Percentiles rank a stretch among this genome's conserved stretches.
Evolutionary conservation across 2,888 invertebrate species (phyloP).

Genomic region (Cataglyphis albicans): DNA sequence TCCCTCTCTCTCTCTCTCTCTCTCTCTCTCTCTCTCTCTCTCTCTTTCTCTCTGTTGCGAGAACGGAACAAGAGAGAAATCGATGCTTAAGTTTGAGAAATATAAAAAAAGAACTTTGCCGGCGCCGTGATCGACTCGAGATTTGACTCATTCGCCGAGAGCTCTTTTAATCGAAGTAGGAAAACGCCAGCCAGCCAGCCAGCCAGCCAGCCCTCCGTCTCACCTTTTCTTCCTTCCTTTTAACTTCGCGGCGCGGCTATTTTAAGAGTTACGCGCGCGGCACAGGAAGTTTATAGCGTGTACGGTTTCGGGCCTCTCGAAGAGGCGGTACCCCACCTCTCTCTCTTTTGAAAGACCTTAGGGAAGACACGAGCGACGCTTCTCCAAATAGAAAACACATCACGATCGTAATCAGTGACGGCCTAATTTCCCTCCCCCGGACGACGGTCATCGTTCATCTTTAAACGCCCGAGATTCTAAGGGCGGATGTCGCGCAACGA

Average conservation of each 20-base stretch:
- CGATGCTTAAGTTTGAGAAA: slow-evolving; percentile 1
- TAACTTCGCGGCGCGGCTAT: slow-evolving; percentile 70
- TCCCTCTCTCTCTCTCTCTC: background rate
- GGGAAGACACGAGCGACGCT: slow-evolving; percentile 55
- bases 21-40: background rate
- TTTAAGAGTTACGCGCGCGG: slow-evolving; percentile 72
- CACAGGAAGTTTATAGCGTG: slow-evolving; percentile 79
- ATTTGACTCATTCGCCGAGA: slow-evolving; percentile 45
- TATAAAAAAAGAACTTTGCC: slow-evolving; percentile 27
- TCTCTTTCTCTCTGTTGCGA: background rate
- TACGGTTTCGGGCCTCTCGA: slow-evolving; percentile 64
- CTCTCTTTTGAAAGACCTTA: slow-evolving; percentile 61
- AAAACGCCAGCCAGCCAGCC: slow-evolving; percentile 54
- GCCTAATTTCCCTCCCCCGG: slow-evolving; percentile 46
- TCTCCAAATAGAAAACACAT: slow-evolving; percentile 64
- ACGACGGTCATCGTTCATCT: slow-evolving; percentile 23
- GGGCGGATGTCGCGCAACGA: background rate
- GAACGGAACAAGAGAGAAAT: background rate
- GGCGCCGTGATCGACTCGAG: slow-evolving; percentile 31
- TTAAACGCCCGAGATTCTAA: background rate
- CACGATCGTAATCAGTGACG: slow-evolving; percentile 52
- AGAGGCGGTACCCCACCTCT: slow-evolving; percentile 57
- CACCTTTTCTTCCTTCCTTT: slow-evolving; percentile 61
- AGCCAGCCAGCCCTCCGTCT: slow-evolving; percentile 35
- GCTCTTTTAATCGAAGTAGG: slow-evolving; percentile 66